Evolutionary conservation across 2,797 vertebrate genomes (phyloP).

Genomic region (Rousettus madagascariensis): DNA sequence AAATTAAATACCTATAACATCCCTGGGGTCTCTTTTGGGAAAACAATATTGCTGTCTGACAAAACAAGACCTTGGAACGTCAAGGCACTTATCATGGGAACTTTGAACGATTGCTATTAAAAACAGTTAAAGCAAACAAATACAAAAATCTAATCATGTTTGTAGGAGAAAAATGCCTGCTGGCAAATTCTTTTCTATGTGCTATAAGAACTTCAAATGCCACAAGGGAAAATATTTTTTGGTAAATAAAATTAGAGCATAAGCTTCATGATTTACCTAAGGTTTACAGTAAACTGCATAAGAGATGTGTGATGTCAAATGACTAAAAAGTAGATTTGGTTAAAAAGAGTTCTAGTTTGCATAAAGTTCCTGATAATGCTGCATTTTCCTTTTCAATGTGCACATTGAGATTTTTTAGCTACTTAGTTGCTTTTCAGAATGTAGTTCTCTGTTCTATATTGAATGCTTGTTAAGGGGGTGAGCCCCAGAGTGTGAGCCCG

Average conservation of each 20-base stretch:
- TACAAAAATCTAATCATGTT: background rate
- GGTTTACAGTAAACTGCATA: conserved; percentile 39
- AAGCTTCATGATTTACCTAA: conserved; percentile 21
- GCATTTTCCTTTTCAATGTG: background rate
- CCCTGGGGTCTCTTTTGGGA: background rate
- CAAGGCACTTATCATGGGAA: background rate
- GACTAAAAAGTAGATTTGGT: background rate
- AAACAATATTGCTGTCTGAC: background rate
- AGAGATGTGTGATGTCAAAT: background rate
- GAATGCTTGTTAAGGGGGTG: conserved; percentile 54
- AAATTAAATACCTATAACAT: background rate
- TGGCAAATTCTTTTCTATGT: conserved; percentile 6
- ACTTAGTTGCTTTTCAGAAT: conserved; percentile 27
- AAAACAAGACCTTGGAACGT: background rate
- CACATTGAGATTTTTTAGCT: conserved; percentile 37
- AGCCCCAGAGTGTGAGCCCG: background rate
- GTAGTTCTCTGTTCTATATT: conserved; percentile 56
- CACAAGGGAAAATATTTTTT: conserved; percentile 57
- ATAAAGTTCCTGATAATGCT: background rate
- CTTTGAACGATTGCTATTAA: background rate
- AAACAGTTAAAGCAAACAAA: background rate
- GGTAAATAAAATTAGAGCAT: conserved; percentile 29
- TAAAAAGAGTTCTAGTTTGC: background rate
- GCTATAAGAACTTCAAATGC: conserved; percentile 48
- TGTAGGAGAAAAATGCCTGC: conserved; percentile 48